These are phyloP conservation scores for Microcebus murinus DNA, from an alignment of 2,113 vertebrate genomes.

Conservation along the genomic window DNA sequence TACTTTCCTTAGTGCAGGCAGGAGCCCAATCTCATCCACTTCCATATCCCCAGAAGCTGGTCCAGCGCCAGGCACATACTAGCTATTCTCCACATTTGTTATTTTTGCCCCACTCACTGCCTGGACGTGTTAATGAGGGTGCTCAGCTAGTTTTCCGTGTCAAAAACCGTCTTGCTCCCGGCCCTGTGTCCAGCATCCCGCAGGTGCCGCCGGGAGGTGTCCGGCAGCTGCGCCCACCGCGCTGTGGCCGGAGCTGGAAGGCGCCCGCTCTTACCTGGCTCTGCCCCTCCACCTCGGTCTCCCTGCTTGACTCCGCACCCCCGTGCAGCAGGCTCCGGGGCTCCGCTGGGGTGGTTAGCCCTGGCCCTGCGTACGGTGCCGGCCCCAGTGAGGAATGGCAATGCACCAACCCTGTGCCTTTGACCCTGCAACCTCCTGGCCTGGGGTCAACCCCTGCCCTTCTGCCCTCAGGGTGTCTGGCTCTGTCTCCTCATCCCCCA, in stretches of 20 bases:
- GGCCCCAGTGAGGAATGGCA: neutral
- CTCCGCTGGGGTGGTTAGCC: neutral
- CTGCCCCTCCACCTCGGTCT: rapidly evolving
- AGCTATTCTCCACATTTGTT: neutral
- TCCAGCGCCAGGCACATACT: neutral
- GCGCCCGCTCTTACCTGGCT: neutral
- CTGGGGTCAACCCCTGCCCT: neutral
- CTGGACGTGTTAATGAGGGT: neutral
- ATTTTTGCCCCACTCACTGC: neutral
- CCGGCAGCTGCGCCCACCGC: no score
- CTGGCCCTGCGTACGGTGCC: neutral
- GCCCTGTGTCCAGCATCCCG: neutral
- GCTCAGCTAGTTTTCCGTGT: neutral
- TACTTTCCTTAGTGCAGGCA: neutral
- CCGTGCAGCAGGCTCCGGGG: no score
- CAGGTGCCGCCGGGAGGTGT: rapidly evolving
- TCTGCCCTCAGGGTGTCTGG: neutral
- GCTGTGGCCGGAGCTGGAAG: neutral
- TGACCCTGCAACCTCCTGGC: neutral
- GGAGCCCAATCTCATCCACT: neutral
- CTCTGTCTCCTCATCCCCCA: rapidly evolving
- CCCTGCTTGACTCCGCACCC: neutral
- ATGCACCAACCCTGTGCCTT: neutral
- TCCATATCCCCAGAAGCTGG: neutral
- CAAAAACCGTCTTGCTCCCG: neutral